A percentile compares a stretch with the other conserved stretches of the same genome.
Conservation (phyloP, 2,888 invertebrate species). For the Hedya salicella region DNA sequence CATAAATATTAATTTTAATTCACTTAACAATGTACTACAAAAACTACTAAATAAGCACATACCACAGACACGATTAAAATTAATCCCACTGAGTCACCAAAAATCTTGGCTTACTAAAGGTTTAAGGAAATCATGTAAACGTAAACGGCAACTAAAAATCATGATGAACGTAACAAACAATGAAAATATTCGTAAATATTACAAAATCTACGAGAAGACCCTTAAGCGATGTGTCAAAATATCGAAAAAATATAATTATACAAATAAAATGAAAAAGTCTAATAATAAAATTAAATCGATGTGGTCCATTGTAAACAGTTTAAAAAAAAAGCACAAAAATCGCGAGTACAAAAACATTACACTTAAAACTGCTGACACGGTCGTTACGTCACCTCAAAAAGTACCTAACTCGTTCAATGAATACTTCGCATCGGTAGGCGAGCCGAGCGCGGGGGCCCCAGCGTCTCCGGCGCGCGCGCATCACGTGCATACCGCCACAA, state of each 20-base stretch:
- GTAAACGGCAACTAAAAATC: slow-evolving; percentile 18
- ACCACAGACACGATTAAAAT: background rate
- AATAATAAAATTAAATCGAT: slow-evolving; percentile 10
- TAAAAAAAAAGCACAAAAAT: background rate
- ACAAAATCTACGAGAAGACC: slow-evolving; percentile 1
- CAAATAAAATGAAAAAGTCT: background rate
- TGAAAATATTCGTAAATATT: background rate
- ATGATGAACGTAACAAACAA: background rate
- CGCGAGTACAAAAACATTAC: background rate
- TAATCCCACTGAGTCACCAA: background rate
- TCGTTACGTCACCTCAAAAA: background rate
- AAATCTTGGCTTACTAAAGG: too few relatives aligned
- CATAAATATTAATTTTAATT: slow-evolving; percentile 1
- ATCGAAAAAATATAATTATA: background rate
- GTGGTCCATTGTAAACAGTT: background rate
- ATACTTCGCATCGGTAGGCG: slow-evolving; percentile 3
- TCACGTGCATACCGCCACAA: background rate
- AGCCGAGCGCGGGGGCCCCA: background rate
- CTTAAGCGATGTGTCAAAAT: slow-evolving; percentile 17
- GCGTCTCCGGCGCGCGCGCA: slow-evolving; percentile 1
- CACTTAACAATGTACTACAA: background rate
- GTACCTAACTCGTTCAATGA: slow-evolving; percentile 10
- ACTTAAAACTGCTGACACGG: background rate
- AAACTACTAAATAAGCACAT: too few relatives aligned
- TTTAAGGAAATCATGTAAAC: background rate